Conservation (phyloP, 2,113 vertebrate species). For the Cyanocitta stelleri region DNA sequence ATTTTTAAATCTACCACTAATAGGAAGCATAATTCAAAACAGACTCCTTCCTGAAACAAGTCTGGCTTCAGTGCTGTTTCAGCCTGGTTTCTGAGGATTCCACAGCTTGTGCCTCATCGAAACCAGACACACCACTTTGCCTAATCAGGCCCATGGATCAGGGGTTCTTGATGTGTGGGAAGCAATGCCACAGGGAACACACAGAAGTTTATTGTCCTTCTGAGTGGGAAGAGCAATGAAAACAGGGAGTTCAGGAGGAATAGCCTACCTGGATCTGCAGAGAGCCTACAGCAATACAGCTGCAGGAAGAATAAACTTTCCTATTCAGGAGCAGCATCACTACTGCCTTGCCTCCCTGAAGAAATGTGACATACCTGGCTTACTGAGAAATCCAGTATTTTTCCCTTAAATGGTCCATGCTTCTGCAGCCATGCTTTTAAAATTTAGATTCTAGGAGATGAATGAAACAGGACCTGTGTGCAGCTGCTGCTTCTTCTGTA, state of each 20-base stretch:
- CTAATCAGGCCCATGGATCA: background rate
- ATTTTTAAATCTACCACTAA: conserved; percentile 60
- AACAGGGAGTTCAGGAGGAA: background rate
- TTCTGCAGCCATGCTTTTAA: background rate
- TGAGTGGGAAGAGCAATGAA: background rate
- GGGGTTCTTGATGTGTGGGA: background rate
- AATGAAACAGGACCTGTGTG: background rate
- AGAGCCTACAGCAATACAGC: background rate
- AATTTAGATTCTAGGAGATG: background rate
- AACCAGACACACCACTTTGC: background rate
- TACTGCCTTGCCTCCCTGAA: background rate
- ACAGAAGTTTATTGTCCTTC: background rate
- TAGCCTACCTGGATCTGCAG: background rate
- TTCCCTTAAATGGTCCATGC: background rate
- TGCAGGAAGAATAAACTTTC: background rate
- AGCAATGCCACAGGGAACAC: background rate
- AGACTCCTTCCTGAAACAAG: conserved; percentile 34
- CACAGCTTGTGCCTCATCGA: conserved; percentile 35
- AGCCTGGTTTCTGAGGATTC: conserved; percentile 38
- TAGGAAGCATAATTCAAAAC: conserved; percentile 57
- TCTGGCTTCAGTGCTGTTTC: conserved; percentile 1
- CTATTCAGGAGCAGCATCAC: background rate
- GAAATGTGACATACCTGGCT: background rate
- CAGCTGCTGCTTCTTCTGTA: conserved; percentile 19
- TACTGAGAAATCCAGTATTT: background rate